Percentiles rank a stretch among this genome's conserved stretches.
Conservation (phyloP, 37 sponge, comb jelly and placozoan genomes). For the Lycopodina hypogea region DNA sequence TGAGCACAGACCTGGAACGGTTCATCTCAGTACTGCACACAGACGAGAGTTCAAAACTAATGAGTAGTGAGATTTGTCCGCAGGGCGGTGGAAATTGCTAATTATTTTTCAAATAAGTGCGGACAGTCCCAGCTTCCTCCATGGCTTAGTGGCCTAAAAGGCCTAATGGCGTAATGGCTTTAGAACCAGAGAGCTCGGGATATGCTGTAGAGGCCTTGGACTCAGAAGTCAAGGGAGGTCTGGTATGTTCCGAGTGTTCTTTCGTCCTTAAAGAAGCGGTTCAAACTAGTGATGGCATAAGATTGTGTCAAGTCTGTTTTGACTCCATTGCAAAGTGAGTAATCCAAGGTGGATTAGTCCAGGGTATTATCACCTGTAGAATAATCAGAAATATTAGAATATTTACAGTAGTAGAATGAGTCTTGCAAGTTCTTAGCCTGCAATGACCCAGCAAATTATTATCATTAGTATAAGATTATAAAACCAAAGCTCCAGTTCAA, state of each 20-base stretch:
- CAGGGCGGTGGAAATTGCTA: no score
- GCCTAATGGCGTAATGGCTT: no score
- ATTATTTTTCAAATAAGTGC: no score
- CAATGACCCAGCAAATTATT: background rate
- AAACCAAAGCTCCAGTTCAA: background rate
- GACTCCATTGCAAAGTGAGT: constrained; percentile 27
- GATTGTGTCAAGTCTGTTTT: constrained; percentile 59
- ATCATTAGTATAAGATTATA: background rate
- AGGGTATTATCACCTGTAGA: background rate
- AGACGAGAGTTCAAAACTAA: no score
- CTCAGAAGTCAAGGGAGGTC: background rate
- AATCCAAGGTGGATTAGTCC: background rate
- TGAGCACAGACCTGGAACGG: no score
- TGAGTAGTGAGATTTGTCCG: no score
- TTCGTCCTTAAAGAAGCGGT: constrained; percentile 55
- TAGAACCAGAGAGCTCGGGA: background rate
- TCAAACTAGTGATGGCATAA: constrained; percentile 54
- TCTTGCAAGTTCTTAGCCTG: background rate
- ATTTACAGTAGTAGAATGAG: background rate
- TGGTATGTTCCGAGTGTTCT: constrained; percentile 49
- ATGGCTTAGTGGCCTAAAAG: no score
- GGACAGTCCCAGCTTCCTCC: no score
- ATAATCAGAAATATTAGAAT: background rate
- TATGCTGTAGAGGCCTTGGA: background rate
- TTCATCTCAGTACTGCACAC: no score